Evolutionary conservation across 2,797 vertebrate genomes (phyloP), one percentile per base, ranked within the genome.

Genomic region (Sebastes cheni): DNA sequence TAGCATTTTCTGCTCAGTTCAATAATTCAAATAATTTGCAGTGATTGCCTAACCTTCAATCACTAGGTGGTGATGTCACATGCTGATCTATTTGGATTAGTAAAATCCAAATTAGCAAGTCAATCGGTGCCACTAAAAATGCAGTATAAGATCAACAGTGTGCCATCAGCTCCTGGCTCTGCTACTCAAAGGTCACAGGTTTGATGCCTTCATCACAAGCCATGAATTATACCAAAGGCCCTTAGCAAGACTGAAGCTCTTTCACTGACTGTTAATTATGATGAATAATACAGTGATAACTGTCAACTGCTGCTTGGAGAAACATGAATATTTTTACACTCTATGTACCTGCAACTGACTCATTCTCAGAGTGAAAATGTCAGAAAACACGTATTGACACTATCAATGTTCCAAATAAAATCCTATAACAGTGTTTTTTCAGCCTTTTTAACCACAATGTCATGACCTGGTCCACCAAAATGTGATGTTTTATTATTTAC

Each of bases 61-160:
- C 46, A 39, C 34, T 76, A 7, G 61, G 58, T 65, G 70, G 54
- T 62, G 72, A 72, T 82, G 82, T 81, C 83, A 85, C 79, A 77
- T 75, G 77, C 56, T 83, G 80, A 87, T 82, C 65, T 85, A 58
- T 80, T 72, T 84, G 84, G 82, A 87, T 90, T 89, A 87, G 76
- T 36, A 39, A 75, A n/a, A 85, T 82, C 75, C 81, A 84, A 86
- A 89, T 83, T 85, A 89, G 67, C 3, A 5, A 84, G 68, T 78
- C 64, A 82, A 10, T 80, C 66, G 22, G 42, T 70, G 54, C 22
- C 39, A 67, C 68, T 42, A 97, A 95, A 5, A 96, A 97, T 74
- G 95, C 77, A 79, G 56, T 27, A 75, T 66, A 42, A 42, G 82
- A 82, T 83, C 79, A 83, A 61, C 60, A 52, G 27, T 67, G 52